Evolutionary conservation across 2,113 vertebrate species (phyloP), one percentile per base, ranked within the genome.

Genomic region (Oreochromis niloticus): DNA sequence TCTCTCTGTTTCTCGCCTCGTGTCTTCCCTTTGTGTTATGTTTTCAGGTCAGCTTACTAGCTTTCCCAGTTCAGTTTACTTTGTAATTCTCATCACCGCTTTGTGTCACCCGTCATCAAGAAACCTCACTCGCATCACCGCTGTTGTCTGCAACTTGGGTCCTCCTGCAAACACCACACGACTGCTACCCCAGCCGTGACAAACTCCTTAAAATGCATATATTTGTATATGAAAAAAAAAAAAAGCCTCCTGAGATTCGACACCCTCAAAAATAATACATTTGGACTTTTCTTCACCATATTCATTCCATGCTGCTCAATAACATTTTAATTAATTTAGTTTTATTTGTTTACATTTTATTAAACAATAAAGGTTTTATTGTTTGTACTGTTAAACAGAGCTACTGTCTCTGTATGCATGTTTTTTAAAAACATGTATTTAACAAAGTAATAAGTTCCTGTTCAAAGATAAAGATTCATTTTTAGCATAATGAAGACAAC

Each of bases 171-270:
- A 27, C 55, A 57, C 32, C 32, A 32, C 32, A 32, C 2, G 32
- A 32, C 2, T 32, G 55, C 55, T 27, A 57, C 14, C 6, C 55
- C 55, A 57, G 55, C 6, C 0, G 0, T 57, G 12, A 57, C 6
- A 27, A 57, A 57, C 55, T 56, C 57, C 30, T 61, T 61, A 32
- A 59, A 59, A 59, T 1, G 2, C 57, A 59, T 59, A 1, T 30
- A 32, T 17, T 16, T 32, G 27, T 59, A 17, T 57, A 57, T 27
- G 55, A 3, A 39, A 3, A 9, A 22, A 22, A 54, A 30, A 16
- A 30, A 30, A 0, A 59, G 56, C 56, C 2, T 30, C 13, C 56
- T 59, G 0, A 30, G 7, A 59, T 30, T 30, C 3, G 0, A 27
- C 7, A 0, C 7, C 56, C 27, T 59, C 59, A 63, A 10, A 63